Conservation (phyloP, 2,113 vertebrate genomes). For the Scortum barcoo region DNA sequence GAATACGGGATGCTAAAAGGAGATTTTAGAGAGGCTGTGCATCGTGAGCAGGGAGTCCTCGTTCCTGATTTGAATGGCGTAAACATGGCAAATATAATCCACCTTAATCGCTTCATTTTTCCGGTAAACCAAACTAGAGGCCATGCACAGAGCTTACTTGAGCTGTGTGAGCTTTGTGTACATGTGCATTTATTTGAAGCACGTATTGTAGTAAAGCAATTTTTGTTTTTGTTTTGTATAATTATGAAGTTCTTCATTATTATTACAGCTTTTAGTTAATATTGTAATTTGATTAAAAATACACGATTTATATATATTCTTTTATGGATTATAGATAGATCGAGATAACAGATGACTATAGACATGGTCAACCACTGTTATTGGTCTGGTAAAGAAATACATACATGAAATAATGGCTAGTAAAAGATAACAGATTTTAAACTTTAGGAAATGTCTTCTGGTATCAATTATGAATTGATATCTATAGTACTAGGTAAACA, state of each 20-base stretch:
- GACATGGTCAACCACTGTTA: not conserved
- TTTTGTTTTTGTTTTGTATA: not conserved
- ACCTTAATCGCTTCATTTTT: constrained; percentile 79
- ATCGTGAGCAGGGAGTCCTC: constrained; percentile 71
- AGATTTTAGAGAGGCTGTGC: constrained; percentile 73
- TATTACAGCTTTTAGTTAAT: not conserved
- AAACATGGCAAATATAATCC: constrained; percentile 81
- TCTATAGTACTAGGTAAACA: not conserved
- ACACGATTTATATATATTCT: not conserved
- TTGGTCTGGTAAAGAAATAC: not conserved
- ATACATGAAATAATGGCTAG: not conserved
- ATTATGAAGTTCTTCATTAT: not conserved
- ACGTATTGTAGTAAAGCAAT: not conserved
- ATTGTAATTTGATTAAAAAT: not conserved
- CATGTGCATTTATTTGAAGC: constrained; percentile 11
- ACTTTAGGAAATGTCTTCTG: not conserved
- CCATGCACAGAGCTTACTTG: constrained; percentile 49
- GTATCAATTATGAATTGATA: not conserved
- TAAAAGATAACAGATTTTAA: not conserved
- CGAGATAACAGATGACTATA: not conserved
- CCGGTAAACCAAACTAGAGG: constrained; percentile 69
- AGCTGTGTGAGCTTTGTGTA: constrained; percentile 4
- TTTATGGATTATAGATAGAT: not conserved
- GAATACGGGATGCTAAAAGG: constrained; percentile 72
- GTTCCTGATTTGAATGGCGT: constrained; percentile 78